Conservation (phyloP, 2,113 vertebrate species). For the Myotis lucifugus region DNA sequence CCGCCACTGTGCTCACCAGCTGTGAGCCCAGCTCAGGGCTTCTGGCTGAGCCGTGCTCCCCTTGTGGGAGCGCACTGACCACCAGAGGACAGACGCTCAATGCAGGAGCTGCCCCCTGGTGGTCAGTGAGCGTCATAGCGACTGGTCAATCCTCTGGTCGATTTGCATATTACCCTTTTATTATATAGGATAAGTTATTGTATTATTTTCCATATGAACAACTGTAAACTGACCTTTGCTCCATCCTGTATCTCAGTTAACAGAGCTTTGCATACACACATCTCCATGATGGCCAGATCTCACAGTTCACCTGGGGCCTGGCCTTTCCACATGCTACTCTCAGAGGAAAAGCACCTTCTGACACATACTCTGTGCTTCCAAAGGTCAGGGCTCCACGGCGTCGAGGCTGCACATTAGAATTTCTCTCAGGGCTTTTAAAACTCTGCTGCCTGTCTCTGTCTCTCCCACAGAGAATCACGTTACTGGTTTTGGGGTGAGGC, state of each 20-base stretch:
- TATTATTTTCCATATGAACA: not conserved
- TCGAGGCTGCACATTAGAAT: not conserved
- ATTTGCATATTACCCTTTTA: too few species aligned
- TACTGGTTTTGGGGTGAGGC: not conserved
- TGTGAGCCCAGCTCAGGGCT: too few species aligned
- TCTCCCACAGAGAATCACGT: not conserved
- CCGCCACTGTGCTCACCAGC: too few species aligned
- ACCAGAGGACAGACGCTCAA: too few species aligned
- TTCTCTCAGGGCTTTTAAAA: not conserved
- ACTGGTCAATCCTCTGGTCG: too few species aligned
- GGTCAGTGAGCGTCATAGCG: too few species aligned
- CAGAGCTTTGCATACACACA: not conserved
- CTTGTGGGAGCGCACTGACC: too few species aligned
- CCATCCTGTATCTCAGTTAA: not conserved
- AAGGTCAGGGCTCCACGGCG: fast-evolving
- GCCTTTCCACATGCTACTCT: not conserved
- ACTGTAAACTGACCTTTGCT: not conserved
- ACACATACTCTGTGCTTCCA: not conserved
- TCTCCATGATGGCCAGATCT: too few species aligned
- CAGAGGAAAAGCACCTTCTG: not conserved
- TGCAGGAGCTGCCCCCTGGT: too few species aligned
- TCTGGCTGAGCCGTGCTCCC: too few species aligned
- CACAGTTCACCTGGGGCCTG: not conserved
- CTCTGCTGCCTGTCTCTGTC: not conserved
- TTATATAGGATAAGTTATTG: not conserved